These are phyloP conservation scores for Rhynchotus rufescens DNA, from an alignment of 2,797 vertebrate genomes.

Conservation along the genomic window DNA sequence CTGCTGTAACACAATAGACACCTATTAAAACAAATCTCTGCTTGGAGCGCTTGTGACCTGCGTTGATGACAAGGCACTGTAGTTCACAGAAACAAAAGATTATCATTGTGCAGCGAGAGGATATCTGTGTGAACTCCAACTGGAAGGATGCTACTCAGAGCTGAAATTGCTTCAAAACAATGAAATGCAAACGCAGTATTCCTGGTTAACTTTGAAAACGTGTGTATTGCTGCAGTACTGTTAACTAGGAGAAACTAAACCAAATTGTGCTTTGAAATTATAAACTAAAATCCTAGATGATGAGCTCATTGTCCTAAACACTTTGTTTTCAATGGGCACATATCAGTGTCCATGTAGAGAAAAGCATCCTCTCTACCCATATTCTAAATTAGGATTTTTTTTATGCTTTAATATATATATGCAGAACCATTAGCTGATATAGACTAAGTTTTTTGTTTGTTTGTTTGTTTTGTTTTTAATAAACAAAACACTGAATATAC, in stretches of 20 bases:
- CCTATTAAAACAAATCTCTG: background rate
- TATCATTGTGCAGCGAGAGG: too few species aligned
- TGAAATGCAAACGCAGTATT: background rate
- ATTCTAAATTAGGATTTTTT: background rate
- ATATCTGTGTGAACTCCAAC: background rate
- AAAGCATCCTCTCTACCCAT: background rate
- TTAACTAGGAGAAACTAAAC: background rate
- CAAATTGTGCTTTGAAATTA: background rate
- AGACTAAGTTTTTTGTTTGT: background rate
- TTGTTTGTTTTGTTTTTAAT: background rate
- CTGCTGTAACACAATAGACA: conserved; percentile 69
- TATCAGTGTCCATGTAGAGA: background rate
- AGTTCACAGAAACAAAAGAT: background rate
- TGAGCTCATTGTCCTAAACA: background rate
- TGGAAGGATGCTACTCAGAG: background rate
- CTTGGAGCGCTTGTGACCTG: background rate
- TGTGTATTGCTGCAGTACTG: background rate
- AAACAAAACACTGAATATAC: background rate
- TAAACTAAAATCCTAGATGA: background rate
- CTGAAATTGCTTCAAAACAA: background rate
- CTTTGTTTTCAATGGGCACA: background rate
- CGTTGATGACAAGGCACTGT: rapidly evolving
- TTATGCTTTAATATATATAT: background rate
- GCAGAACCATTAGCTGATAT: background rate
- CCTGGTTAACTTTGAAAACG: rapidly evolving